Conservation (phyloP, 2,797 vertebrate species). For the Numenius phaeopus region DNA sequence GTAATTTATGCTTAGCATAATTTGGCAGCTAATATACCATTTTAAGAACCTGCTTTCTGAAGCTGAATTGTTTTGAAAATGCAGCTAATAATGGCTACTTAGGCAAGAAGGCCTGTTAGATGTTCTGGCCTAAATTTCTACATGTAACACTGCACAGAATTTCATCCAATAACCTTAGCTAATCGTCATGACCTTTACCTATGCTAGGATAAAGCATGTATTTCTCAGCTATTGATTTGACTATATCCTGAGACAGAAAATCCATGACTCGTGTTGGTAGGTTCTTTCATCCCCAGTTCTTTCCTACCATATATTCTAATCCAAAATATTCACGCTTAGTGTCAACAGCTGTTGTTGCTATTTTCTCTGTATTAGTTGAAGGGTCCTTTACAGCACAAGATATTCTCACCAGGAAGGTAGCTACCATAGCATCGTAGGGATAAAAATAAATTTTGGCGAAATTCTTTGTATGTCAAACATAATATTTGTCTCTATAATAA, state of each 20-base stretch:
- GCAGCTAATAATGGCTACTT: neutral
- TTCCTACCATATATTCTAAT: neutral
- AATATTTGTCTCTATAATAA: neutral
- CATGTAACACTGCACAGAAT: neutral
- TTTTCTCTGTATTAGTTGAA: neutral
- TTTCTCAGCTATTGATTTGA: neutral
- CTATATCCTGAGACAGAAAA: neutral
- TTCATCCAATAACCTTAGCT: neutral
- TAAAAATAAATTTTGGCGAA: neutral
- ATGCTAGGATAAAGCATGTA: neutral
- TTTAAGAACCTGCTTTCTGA: neutral
- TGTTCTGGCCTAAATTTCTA: neutral
- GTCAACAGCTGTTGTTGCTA: neutral
- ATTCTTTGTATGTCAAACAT: neutral
- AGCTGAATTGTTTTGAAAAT: neutral
- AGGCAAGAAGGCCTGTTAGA: neutral
- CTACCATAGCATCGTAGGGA: neutral
- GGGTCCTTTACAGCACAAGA: neutral
- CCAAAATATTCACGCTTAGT: neutral
- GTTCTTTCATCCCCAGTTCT: neutral
- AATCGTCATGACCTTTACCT: neutral
- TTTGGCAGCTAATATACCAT: neutral
- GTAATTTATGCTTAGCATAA: neutral
- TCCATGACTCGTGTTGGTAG: neutral
- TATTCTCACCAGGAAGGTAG: neutral